phyloP scores from a whole-genome alignment of 2,888 invertebrate genomes.

The Eupithecia tripunctaria region DNA sequence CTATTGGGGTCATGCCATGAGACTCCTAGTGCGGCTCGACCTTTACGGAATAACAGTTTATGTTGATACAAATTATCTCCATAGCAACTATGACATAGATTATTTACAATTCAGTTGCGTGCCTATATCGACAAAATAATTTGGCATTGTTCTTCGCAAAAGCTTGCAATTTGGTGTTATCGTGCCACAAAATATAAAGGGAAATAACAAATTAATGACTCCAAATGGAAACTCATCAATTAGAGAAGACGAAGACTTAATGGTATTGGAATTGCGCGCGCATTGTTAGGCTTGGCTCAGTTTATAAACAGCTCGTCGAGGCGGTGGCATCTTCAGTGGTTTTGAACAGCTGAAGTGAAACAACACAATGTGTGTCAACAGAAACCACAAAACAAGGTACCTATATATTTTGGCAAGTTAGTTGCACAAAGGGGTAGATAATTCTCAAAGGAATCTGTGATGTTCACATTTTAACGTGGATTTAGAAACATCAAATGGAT shows the following conservation, averaged over 20 bases:
- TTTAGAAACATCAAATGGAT: conserved; percentile 61
- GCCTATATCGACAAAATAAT: conserved; percentile 18
- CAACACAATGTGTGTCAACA: conserved; percentile 3
- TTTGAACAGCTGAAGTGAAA: conserved; percentile 4
- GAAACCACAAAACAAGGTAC: neutral
- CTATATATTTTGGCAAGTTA: neutral
- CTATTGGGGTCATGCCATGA: neutral
- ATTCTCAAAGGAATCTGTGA: conserved; percentile 8
- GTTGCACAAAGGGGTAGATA: conserved; percentile 7
- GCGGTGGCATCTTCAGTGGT: conserved; percentile 36
- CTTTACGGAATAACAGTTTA: neutral
- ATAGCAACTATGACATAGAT: conserved; percentile 28
- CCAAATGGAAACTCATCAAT: conserved; percentile 22
- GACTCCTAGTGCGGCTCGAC: neutral
- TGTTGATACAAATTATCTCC: conserved; percentile 34
- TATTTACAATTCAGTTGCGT: conserved; percentile 20
- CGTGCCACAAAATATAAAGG: conserved; percentile 11
- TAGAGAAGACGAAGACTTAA: conserved; percentile 23
- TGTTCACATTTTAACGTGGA: neutral
- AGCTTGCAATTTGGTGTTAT: conserved; percentile 21
- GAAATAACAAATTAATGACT: conserved; percentile 23
- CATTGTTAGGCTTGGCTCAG: conserved; percentile 49
- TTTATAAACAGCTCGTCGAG: conserved; percentile 43
- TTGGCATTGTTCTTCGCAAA: conserved; percentile 15
- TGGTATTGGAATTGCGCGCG: conserved; percentile 52